A percentile compares a stretch with the other conserved stretches of the same genome.
These are phyloP conservation scores for Spheniscus humboldti DNA, from an alignment of 2,797 vertebrate genomes.

Conservation along the genomic window DNA sequence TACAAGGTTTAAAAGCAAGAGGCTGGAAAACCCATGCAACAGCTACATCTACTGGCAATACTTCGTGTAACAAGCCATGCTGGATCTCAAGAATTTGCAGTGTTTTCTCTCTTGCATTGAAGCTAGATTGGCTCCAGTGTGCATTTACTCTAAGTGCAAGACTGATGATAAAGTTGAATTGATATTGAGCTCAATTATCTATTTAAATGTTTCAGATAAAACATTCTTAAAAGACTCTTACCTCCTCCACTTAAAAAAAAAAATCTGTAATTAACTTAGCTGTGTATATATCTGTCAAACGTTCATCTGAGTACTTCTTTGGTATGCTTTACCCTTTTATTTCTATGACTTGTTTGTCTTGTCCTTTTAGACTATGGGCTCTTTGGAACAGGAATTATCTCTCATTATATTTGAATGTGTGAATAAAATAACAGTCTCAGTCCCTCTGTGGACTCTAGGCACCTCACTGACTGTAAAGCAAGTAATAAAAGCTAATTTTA, in stretches of 20 bases:
- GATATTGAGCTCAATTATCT: background rate
- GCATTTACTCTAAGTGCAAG: background rate
- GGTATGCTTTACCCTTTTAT: background rate
- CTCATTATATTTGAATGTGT: background rate
- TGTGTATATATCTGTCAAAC: background rate
- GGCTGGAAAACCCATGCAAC: slow-evolving; percentile 16
- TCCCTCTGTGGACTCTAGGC: background rate
- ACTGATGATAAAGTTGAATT: background rate
- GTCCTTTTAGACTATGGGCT: background rate
- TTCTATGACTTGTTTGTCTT: background rate
- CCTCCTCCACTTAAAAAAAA: background rate
- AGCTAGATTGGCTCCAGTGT: background rate
- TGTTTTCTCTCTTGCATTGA: background rate
- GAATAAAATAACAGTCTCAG: background rate
- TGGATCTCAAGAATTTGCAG: background rate
- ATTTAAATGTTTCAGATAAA: background rate
- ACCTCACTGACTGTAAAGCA: background rate
- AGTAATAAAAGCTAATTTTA: background rate
- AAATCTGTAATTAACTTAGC: background rate
- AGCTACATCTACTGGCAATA: slow-evolving; percentile 64
- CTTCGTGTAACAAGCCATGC: background rate
- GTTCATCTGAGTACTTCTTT: background rate
- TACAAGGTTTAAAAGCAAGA: background rate
- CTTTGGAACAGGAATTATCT: background rate
- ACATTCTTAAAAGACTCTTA: background rate